A percentile compares a stretch with the other conserved stretches of the same genome.
phyloP scores from a whole-genome alignment of 2,113 vertebrate genomes.

The Pluvialis apricaria region DNA sequence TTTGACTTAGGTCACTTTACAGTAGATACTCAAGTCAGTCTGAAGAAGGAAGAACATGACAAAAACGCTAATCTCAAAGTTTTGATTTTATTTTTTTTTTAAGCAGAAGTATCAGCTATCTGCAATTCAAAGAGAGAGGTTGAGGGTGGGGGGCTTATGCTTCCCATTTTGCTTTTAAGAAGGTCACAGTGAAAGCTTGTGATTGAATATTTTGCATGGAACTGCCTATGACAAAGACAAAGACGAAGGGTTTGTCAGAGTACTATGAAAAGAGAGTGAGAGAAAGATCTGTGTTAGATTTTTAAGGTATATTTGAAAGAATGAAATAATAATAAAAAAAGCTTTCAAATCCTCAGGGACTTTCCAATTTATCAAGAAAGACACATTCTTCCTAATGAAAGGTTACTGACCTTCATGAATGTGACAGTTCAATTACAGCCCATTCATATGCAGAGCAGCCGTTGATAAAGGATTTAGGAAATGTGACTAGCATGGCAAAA shows the following conservation, averaged over 20 bases:
- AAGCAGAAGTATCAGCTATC: conserved; percentile 4
- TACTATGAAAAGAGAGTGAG: not conserved
- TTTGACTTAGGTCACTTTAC: not conserved
- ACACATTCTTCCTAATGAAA: conserved; percentile 86
- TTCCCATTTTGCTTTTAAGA: conserved; percentile 56
- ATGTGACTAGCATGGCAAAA: conserved; percentile 82
- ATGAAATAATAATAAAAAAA: conserved; percentile 46
- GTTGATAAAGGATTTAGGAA: conserved; percentile 78
- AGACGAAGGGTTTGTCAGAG: conserved; percentile 34
- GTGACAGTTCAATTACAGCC: conserved; percentile 83
- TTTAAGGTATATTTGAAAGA: conserved; percentile 70
- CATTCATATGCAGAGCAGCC: conserved; percentile 83
- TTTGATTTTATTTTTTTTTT: not conserved
- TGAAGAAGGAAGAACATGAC: not conserved
- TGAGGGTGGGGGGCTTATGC: not conserved
- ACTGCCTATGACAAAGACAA: conserved; percentile 56
- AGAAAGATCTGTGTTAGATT: conserved; percentile 66
- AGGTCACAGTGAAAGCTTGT: conserved; percentile 51
- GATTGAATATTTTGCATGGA: conserved; percentile 52
- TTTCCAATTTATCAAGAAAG: conserved; percentile 84
- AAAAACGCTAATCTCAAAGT: not conserved
- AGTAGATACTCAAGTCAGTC: not conserved
- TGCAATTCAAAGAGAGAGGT: conserved; percentile 24
- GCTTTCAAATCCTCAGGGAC: conserved; percentile 77
- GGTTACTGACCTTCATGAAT: conserved; percentile 86